phyloP scores from a whole-genome alignment of 2,888 invertebrate species.

The Arrhopalites spinosus region DNA sequence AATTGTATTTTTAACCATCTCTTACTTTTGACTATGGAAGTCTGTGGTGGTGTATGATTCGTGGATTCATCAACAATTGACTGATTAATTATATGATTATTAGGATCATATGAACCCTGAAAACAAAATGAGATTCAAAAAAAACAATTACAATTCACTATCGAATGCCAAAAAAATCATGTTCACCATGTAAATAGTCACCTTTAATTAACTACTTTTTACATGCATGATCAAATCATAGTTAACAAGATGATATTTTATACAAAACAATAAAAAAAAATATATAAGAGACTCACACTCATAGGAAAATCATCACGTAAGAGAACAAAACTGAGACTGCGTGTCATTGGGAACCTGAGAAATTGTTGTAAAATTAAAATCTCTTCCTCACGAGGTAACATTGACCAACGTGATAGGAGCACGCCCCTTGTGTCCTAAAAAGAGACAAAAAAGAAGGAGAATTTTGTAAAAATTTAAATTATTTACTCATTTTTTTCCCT shows the following conservation, averaged over 20 bases:
- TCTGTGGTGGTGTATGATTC: slow-evolving; percentile 58
- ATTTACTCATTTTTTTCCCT: background rate
- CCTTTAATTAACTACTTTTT: too few relatives aligned
- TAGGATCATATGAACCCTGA: too few relatives aligned
- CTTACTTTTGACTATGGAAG: slow-evolving; percentile 59
- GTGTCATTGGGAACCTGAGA: slow-evolving; percentile 85
- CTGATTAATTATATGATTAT: slow-evolving; percentile 42
- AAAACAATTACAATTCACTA: too few relatives aligned
- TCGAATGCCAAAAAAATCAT: too few relatives aligned
- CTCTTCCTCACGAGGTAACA: slow-evolving; percentile 86
- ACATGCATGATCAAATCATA: too few relatives aligned
- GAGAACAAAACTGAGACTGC: slow-evolving; percentile 67
- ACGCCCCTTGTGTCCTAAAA: slow-evolving; percentile 78
- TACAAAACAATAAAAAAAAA: too few relatives aligned
- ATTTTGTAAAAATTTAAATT: background rate
- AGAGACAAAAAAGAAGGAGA: slow-evolving; percentile 11
- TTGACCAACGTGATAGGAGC: slow-evolving; percentile 85
- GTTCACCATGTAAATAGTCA: too few relatives aligned
- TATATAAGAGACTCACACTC: too few relatives aligned
- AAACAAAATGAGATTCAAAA: too few relatives aligned
- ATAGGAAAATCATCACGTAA: slow-evolving; percentile 55
- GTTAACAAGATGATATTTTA: too few relatives aligned
- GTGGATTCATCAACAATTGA: slow-evolving; percentile 37
- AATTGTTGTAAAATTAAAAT: slow-evolving; percentile 90
- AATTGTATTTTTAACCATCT: too few relatives aligned